Evolutionary conservation across 2,888 invertebrate genomes (phyloP).

Genomic region (Sipunculus nudus): DNA sequence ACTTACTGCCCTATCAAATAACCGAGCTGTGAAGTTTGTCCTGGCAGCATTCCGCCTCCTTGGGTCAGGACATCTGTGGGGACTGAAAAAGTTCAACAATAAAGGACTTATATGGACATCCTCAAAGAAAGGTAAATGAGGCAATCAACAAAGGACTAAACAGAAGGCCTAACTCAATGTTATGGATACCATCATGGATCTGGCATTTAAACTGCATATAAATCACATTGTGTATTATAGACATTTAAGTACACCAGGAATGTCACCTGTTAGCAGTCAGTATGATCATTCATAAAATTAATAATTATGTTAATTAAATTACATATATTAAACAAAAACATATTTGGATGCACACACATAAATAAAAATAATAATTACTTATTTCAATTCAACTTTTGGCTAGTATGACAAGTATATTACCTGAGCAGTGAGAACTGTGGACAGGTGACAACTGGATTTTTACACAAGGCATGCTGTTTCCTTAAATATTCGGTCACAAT

Average conservation of each 20-base stretch:
- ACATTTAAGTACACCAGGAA: no score
- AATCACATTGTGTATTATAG: no score
- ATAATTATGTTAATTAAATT: not conserved
- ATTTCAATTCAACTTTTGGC: not conserved
- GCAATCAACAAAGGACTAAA: no score
- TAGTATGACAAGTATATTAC: constrained; percentile 8
- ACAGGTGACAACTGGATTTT: constrained; percentile 96
- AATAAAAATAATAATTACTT: not conserved
- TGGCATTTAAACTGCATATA: no score
- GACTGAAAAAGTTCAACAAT: constrained; percentile 71
- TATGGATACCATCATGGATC: no score
- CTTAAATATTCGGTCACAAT: constrained; percentile 94
- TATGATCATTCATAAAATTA: no score
- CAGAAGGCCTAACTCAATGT: no score
- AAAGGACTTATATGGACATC: no score
- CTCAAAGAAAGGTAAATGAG: no score
- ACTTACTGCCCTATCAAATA: constrained; percentile 70
- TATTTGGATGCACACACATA: not conserved
- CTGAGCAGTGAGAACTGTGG: constrained; percentile 84
- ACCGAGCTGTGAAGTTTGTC: constrained; percentile 77
- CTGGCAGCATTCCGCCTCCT: constrained; percentile 75
- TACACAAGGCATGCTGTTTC: constrained; percentile 97
- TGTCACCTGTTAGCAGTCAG: no score
- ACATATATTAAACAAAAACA: constrained; percentile 1
- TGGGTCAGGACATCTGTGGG: constrained; percentile 95